phyloP scores from a whole-genome alignment of 2,888 invertebrate genomes.

The Spodoptera exigua region DNA sequence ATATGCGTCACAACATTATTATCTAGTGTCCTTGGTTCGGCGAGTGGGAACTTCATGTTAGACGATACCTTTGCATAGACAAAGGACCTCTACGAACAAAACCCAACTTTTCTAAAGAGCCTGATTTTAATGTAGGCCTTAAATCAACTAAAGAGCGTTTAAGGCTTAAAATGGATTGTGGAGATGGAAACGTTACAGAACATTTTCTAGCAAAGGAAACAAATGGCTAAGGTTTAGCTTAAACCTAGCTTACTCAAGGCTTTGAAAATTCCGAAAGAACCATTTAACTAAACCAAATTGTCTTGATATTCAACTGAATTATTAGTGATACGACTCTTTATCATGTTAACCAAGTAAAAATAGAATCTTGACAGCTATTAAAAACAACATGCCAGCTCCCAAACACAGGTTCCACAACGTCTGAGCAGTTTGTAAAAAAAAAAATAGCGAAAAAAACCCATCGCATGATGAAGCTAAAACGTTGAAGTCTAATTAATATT shows the following conservation, averaged over 20 bases:
- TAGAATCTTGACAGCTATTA: conserved; percentile 7
- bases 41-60: conserved; percentile 17
- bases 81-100: conserved; percentile 31
- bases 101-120: conserved; percentile 15
- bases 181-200: neutral
- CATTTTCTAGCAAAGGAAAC: neutral
- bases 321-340: neutral
- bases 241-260: neutral
- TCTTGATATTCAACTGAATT: neutral
- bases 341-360: conserved; percentile 18
- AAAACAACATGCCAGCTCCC: conserved; percentile 9
- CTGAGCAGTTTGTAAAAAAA: conserved; percentile 56
- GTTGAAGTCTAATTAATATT: conserved; percentile 64
- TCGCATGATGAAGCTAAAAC: conserved; percentile 52
- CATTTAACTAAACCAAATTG: too few species aligned
- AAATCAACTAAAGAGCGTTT: conserved; percentile 23
- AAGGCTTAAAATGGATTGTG: neutral
- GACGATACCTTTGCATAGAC: conserved; percentile 38
- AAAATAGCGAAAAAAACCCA: conserved; percentile 50
- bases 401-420: conserved; percentile 53
- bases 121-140: conserved; percentile 12
- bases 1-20: conserved; percentile 36
- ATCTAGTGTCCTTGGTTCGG: conserved; percentile 30
- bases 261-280: neutral
- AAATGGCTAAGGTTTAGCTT: neutral